phyloP scores from a whole-genome alignment of 1,140 invertebrate genomes.

The Globodera rostochiensis region DNA sequence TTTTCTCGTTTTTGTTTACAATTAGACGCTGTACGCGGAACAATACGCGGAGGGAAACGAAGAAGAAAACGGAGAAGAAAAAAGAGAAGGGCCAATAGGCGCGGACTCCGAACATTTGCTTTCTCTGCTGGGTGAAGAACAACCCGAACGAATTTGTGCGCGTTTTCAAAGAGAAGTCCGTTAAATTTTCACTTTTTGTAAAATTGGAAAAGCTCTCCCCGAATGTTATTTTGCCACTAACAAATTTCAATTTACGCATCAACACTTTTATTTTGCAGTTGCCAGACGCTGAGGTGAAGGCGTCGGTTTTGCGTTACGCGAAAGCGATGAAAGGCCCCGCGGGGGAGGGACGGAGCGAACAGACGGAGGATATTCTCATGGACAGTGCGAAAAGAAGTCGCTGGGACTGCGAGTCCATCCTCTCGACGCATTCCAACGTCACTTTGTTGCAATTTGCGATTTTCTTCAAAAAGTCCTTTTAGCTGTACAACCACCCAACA shows the following conservation, averaged over 20 bases:
- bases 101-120: neutral
- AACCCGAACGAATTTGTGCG: constrained; percentile 7
- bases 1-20: constrained; percentile 72
- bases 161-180: constrained; percentile 23
- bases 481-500: constrained; percentile 59
- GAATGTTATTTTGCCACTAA: neutral
- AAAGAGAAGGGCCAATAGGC: constrained; percentile 67
- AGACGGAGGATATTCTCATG: constrained; percentile 70
- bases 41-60: constrained; percentile 68
- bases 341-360: constrained; percentile 69
- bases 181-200: too few relatives aligned
- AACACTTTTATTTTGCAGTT: constrained; percentile 39
- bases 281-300: constrained; percentile 42
- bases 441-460: neutral
- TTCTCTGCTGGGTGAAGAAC: neutral
- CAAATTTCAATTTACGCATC: neutral
- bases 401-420: constrained; percentile 91
- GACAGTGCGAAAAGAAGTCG: constrained; percentile 66
- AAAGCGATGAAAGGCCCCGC: constrained; percentile 68
- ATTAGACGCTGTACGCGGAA: constrained; percentile 69
- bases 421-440: constrained; percentile 55
- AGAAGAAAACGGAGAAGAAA: constrained; percentile 70
- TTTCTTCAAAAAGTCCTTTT: neutral
- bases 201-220: neutral
- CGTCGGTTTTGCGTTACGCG: constrained; percentile 21